Percentiles rank a stretch among this genome's conserved stretches.
phyloP scores from a whole-genome alignment of 2,113 vertebrate species.

The Chroicocephalus ridibundus region DNA sequence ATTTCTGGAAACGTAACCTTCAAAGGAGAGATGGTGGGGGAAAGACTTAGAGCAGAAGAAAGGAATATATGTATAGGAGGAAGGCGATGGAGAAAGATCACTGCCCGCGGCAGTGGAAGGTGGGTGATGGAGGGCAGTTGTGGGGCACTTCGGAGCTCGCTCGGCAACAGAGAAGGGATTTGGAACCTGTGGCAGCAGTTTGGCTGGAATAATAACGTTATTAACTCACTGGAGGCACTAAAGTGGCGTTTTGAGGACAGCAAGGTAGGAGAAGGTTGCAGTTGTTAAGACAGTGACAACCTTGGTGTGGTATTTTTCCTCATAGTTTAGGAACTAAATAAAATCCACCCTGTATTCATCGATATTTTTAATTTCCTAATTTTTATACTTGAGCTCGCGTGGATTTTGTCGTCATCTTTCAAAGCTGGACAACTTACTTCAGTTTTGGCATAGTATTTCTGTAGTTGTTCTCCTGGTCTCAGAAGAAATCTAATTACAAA shows the following conservation, averaged over 20 bases:
- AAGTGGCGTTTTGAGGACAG: not conserved
- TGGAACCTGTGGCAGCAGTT: not conserved
- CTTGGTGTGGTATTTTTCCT: not conserved
- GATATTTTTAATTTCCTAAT: not conserved
- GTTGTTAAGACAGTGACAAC: not conserved
- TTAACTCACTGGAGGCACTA: not conserved
- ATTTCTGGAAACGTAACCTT: not conserved
- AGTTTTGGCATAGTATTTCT: not conserved
- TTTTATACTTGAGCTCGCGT: not conserved
- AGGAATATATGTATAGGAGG: rapidly evolving
- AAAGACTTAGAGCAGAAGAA: not conserved
- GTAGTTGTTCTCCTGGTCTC: not conserved
- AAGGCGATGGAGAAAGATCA: not conserved
- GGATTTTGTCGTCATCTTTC: not conserved
- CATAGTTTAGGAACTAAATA: not conserved
- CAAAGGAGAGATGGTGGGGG: not conserved
- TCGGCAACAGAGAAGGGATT: not conserved
- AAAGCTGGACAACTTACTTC: not conserved
- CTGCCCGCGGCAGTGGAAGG: not conserved
- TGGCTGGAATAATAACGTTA: not conserved
- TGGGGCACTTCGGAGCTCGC: not conserved
- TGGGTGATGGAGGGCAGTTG: not conserved
- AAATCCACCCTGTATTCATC: not conserved
- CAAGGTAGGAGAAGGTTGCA: not conserved
- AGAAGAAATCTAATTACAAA: not conserved